Percentiles rank a stretch among this genome's conserved stretches.
Conservation (phyloP, 1,140 invertebrate genomes). For the Bombus cullumanus region DNA sequence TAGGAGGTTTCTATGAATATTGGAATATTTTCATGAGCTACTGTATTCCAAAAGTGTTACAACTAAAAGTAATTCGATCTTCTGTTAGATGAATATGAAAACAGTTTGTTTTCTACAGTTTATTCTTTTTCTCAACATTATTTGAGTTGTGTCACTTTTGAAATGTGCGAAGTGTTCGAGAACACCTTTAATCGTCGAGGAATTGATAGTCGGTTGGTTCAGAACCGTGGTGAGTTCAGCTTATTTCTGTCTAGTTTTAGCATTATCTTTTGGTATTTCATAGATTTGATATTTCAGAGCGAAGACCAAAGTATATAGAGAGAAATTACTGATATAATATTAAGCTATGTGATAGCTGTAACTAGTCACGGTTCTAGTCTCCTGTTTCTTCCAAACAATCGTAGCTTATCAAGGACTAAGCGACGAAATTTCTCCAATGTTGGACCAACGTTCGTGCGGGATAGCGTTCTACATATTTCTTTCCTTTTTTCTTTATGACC, state of each 20-base stretch:
- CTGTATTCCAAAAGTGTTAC: not conserved
- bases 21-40: not conserved
- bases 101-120: not conserved
- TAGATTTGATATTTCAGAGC: not conserved
- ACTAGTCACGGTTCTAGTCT: not conserved
- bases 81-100: not conserved
- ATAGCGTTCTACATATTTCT: not conserved
- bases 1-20: not conserved
- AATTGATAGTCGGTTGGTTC: not conserved
- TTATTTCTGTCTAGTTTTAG: not conserved
- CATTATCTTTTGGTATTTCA: not conserved
- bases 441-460: not conserved
- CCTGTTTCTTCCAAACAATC: not conserved
- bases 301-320: not conserved
- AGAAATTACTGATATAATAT: not conserved
- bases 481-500: not conserved
- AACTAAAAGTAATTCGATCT: not conserved
- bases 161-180: not conserved
- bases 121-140: not conserved
- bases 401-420: not conserved
- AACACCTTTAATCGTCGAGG: not conserved
- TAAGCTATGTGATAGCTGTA: not conserved
- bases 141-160: not conserved
- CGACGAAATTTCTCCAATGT: not conserved
- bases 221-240: not conserved